Evolutionary conservation across 2,888 invertebrate genomes (phyloP).

Genomic region (Nymphalis polychloros): DNA sequence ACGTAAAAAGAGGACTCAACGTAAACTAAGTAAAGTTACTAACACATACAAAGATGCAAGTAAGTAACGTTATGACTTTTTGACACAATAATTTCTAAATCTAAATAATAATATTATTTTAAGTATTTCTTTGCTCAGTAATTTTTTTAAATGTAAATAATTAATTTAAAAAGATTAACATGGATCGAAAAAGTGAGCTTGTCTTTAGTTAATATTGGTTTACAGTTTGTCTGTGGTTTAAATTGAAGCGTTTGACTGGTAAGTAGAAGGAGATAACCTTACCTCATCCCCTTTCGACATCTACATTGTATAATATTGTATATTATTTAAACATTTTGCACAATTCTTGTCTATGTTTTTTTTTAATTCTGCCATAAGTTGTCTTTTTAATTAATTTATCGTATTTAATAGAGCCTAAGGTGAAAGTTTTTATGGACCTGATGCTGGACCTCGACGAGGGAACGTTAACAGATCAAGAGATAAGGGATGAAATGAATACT

Average conservation of each 20-base stretch:
- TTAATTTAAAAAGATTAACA: no score
- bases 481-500: conserved; percentile 61
- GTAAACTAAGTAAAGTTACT: conserved; percentile 14
- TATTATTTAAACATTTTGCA: no score
- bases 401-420: conserved; percentile 19
- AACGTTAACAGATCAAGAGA: conserved; percentile 42
- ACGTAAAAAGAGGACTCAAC: conserved; percentile 28
- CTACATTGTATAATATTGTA: no score
- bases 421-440: conserved; percentile 43
- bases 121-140: no score
- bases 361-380: neutral
- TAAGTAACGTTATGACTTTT: conserved; percentile 2
- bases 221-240: neutral
- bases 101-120: neutral
- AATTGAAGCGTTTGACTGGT: no score
- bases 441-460: conserved; percentile 44
- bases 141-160: no score
- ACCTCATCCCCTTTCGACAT: no score
- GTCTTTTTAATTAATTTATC: neutral
- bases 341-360: neutral
- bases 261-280: no score
- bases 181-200: no score
- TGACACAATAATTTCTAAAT: neutral
- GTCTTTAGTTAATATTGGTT: neutral
- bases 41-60: conserved; percentile 14